Conservation (phyloP, 2,888 invertebrate genomes). For the Megaustenia siamemsis region DNA sequence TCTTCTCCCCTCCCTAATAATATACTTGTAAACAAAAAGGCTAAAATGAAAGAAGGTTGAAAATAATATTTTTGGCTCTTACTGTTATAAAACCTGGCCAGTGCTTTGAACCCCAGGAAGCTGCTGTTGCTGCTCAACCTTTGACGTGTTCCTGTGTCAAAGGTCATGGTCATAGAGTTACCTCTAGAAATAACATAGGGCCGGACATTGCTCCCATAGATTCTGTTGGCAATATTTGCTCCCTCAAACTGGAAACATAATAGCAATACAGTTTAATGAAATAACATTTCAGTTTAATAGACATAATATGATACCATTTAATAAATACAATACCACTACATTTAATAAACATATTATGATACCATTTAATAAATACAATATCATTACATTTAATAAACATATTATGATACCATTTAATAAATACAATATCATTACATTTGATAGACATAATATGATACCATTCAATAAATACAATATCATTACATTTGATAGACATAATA, state of each 20-base stretch:
- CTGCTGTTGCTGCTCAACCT: not conserved
- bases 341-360: too few relatives aligned
- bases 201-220: conserved; percentile 37
- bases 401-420: too few relatives aligned
- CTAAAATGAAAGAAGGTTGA: not conserved
- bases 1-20: too few relatives aligned
- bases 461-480: too few relatives aligned
- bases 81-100: conserved; percentile 35
- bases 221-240: conserved; percentile 43
- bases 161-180: conserved; percentile 48
- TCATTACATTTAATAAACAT: too few relatives aligned
- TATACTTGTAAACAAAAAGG: not conserved
- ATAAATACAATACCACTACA: too few relatives aligned
- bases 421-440: too few relatives aligned
- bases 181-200: conserved; percentile 53
- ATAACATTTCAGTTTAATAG: too few relatives aligned
- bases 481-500: too few relatives aligned
- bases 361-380: too few relatives aligned
- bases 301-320: too few relatives aligned
- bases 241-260: conserved; percentile 42
- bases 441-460: too few relatives aligned
- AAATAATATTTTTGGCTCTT: not conserved
- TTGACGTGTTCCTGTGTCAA: conserved; percentile 41
- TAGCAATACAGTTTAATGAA: not conserved
- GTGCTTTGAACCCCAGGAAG: conserved; percentile 49